Evolutionary conservation across 2,113 vertebrate genomes (phyloP).

Genomic region (Hemiscyllium ocellatum): DNA sequence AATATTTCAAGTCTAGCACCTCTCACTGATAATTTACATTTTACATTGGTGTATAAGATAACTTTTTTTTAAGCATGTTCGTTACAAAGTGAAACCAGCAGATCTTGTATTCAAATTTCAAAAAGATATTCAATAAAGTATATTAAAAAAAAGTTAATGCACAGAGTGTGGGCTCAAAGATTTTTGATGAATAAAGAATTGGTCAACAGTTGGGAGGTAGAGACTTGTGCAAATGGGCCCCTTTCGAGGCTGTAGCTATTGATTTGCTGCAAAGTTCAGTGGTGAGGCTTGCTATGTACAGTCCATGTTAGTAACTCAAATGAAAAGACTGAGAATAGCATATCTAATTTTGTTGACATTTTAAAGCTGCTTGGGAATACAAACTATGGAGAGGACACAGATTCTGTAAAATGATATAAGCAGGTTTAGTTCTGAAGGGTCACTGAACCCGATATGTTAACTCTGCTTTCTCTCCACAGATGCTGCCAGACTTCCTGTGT

Average conservation of each 20-base stretch:
- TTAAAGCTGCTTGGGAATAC: not conserved
- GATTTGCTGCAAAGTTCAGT: not conserved
- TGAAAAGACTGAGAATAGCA: not conserved
- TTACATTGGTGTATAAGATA: not conserved
- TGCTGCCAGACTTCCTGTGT: no score
- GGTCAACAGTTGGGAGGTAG: not conserved
- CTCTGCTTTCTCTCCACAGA: no score
- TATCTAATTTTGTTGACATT: not conserved
- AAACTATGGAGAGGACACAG: not conserved
- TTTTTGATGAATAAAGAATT: not conserved
- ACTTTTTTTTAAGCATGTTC: not conserved
- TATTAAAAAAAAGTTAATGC: not conserved
- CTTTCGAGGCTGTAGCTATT: not conserved
- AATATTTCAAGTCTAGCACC: no score
- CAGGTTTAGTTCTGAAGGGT: not conserved
- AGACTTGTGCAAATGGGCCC: not conserved
- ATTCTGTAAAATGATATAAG: not conserved
- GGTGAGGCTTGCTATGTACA: not conserved
- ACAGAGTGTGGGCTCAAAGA: not conserved
- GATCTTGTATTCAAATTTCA: not conserved
- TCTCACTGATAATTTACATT: not conserved
- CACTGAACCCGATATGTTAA: no score
- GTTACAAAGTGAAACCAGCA: not conserved
- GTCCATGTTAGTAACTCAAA: not conserved
- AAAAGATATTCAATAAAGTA: not conserved